phyloP scores from a whole-genome alignment of 2,797 vertebrate genomes.

The Gymnoscopelus braueri region DNA sequence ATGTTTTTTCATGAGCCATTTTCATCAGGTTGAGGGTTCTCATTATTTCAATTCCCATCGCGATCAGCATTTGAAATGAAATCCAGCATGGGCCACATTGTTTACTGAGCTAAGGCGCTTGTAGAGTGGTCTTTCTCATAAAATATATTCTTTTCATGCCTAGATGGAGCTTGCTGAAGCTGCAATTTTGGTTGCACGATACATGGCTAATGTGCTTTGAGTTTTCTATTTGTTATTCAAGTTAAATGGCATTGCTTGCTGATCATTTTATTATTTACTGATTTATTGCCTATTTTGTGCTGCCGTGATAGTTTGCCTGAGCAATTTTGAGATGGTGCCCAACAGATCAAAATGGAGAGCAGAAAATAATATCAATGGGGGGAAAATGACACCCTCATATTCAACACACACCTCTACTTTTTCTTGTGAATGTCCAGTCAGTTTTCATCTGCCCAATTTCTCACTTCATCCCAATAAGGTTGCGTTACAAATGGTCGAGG shows the following conservation, averaged over 20 bases:
- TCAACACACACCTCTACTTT: background rate
- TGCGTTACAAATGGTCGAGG: slow-evolving; percentile 10
- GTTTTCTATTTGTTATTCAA: slow-evolving; percentile 54
- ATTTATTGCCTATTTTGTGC: slow-evolving; percentile 43
- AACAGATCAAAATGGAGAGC: background rate
- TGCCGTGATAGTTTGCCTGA: slow-evolving; percentile 3
- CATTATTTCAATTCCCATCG: slow-evolving; percentile 64
- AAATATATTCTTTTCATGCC: slow-evolving; percentile 62
- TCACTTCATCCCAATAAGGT: slow-evolving; percentile 10
- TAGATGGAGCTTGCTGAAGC: slow-evolving; percentile 54
- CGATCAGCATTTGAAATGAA: slow-evolving; percentile 64
- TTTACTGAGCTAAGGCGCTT: slow-evolving; percentile 54
- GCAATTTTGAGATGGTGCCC: background rate
- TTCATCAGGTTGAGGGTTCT: slow-evolving; percentile 63
- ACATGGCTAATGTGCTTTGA: slow-evolving; percentile 58
- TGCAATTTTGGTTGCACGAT: slow-evolving; percentile 57
- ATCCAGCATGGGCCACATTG: slow-evolving; percentile 46
- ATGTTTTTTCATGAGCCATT: slow-evolving; percentile 73
- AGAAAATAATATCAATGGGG: background rate
- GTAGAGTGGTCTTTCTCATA: slow-evolving; percentile 33
- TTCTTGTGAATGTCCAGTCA: background rate
- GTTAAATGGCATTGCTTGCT: slow-evolving; percentile 24
- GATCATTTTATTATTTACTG: slow-evolving; percentile 46
- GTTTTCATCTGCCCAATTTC: slow-evolving; percentile 7
- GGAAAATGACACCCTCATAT: background rate